These are phyloP conservation scores for Meloidogyne chitwoodi DNA, from an alignment of 1,140 invertebrate species.

Conservation along the genomic window DNA sequence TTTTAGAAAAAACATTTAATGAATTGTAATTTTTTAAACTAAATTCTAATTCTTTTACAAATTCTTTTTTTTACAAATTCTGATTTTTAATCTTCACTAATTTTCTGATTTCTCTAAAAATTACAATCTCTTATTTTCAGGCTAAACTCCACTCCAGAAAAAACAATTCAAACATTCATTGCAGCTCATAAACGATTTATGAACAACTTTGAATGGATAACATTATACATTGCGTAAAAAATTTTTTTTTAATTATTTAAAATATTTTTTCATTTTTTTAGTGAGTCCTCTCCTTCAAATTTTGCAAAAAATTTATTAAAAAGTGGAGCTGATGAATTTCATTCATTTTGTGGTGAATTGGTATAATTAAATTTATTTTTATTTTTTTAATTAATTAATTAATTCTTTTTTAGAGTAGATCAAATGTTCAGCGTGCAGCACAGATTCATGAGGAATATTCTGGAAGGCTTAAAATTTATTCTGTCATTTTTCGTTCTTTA, in stretches of 20 bases:
- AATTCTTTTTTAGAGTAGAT: background rate
- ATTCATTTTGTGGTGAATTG: slow-evolving; percentile 11
- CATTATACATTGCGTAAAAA: slow-evolving; percentile 4
- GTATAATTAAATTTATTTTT: background rate
- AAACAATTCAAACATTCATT: slow-evolving; percentile 3
- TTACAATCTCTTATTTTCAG: too few species aligned
- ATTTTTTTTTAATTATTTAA: background rate
- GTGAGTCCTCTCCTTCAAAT: slow-evolving; percentile 9
- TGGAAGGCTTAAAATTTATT: background rate
- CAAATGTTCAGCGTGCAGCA: background rate
- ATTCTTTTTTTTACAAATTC: background rate
- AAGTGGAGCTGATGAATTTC: slow-evolving; percentile 5
- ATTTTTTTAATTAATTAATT: background rate
- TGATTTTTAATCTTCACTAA: too few species aligned
- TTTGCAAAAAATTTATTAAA: background rate
- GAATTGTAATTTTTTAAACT: background rate
- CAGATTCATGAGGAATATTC: slow-evolving; percentile 12
- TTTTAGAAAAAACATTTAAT: background rate
- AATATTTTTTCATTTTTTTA: background rate
- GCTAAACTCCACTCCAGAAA: slow-evolving; percentile 2
- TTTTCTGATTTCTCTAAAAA: too few species aligned
- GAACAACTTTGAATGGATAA: slow-evolving; percentile 13
- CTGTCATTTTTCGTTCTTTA: slow-evolving; percentile 5
- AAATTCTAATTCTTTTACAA: too few species aligned
- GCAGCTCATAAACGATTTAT: background rate